A percentile compares a stretch with the other conserved stretches of the same genome.
Evolutionary conservation across 2,113 vertebrate species (phyloP).

Genomic region (Paraplagusia blochii): DNA sequence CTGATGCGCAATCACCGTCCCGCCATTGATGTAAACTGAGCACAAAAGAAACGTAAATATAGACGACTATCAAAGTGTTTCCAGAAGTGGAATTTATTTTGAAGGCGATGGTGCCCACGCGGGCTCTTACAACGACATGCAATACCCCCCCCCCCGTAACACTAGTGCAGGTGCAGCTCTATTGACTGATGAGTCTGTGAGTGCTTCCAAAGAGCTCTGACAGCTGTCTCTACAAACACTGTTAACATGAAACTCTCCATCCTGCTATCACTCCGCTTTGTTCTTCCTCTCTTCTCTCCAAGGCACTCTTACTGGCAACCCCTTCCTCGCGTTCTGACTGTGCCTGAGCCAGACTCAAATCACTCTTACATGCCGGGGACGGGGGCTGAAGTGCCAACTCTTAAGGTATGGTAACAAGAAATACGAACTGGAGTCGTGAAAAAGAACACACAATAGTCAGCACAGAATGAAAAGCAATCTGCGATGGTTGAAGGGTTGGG

Average conservation of each 20-base stretch:
- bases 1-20: conserved; percentile 28
- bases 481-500: conserved; percentile 40
- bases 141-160: conserved; percentile 11
- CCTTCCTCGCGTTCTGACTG: conserved; percentile 20
- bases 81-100: conserved; percentile 34
- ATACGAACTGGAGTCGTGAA: conserved; percentile 42
- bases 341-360: conserved; percentile 32
- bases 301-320: conserved; percentile 6
- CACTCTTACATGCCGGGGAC: conserved; percentile 45
- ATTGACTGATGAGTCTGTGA: conserved; percentile 58
- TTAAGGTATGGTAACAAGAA: conserved; percentile 55
- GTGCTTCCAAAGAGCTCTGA: conserved; percentile 59
- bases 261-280: conserved; percentile 30
- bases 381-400: conserved; percentile 42
- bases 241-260: conserved; percentile 49
- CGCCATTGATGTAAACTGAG: conserved; percentile 43
- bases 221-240: conserved; percentile 54
- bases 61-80: conserved; percentile 29
- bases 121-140: conserved; percentile 15
- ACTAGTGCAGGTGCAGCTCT: conserved; percentile 55
- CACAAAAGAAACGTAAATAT: conserved; percentile 50
- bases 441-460: conserved; percentile 33
- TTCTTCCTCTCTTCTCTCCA: conserved; percentile 27
- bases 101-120: conserved; percentile 22
- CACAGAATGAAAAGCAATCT: conserved; percentile 65